These are phyloP conservation scores for Columbina picui DNA, from an alignment of 2,113 vertebrate species.

Conservation along the genomic window DNA sequence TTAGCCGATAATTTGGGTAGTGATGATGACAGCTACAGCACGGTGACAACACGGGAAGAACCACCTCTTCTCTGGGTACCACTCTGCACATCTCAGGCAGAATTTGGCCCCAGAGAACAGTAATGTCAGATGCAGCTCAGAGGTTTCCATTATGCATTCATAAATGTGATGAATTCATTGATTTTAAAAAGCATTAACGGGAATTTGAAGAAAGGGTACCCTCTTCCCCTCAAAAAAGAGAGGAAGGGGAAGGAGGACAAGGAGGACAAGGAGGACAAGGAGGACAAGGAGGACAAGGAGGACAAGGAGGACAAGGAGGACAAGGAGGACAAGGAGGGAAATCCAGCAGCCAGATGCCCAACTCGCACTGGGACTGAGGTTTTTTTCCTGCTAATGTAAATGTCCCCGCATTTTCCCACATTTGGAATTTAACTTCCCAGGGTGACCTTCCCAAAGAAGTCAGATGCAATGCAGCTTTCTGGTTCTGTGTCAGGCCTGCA, in stretches of 20 bases:
- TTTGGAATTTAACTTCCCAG: background rate
- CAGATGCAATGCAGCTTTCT: constrained; percentile 52
- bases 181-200: background rate
- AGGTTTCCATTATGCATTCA: background rate
- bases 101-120: background rate
- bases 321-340: background rate
- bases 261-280: too few species aligned
- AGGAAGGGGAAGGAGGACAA: background rate
- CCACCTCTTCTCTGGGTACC: background rate
- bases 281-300: too few species aligned
- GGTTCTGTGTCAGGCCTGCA: background rate
- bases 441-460: constrained; percentile 23
- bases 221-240: background rate
- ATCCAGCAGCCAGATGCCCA: background rate
- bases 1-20: background rate
- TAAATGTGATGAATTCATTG: background rate
- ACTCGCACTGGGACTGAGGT: background rate
- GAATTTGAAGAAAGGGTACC: background rate
- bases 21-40: background rate
- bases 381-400: background rate
- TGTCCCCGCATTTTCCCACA: background rate
- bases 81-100: background rate
- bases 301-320: too few species aligned
- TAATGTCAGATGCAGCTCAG: background rate
- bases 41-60: fast-evolving